A percentile compares a stretch with the other conserved stretches of the same genome.
These are phyloP conservation scores for Listronotus oregonensis DNA, from an alignment of 1,140 invertebrate species.

Conservation along the genomic window DNA sequence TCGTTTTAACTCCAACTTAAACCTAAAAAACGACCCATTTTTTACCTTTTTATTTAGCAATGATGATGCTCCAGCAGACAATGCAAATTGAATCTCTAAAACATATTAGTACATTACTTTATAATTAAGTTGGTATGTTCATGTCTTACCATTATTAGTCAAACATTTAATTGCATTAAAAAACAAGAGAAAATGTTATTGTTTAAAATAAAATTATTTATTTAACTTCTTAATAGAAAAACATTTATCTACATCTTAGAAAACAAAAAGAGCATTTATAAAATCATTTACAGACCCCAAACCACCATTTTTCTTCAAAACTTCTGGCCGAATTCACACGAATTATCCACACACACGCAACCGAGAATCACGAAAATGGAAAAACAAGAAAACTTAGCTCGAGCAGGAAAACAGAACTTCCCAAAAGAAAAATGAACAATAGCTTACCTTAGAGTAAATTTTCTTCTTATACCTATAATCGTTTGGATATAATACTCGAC, in stretches of 20 bases:
- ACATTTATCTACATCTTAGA: constrained; percentile 14
- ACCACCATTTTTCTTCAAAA: constrained; percentile 30
- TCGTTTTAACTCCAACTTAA: too few relatives aligned
- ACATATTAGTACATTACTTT: too few relatives aligned
- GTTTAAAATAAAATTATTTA: background rate
- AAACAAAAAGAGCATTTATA: constrained; percentile 27
- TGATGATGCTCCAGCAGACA: too few relatives aligned
- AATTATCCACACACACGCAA: constrained; percentile 21
- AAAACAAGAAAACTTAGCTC: constrained; percentile 8
- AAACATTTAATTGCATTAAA: too few relatives aligned
- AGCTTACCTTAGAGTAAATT: constrained; percentile 23
- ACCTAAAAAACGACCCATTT: too few relatives aligned
- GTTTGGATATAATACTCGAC: constrained; percentile 7
- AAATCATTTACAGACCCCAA: constrained; percentile 26
- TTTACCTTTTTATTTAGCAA: too few relatives aligned
- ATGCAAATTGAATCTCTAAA: too few relatives aligned
- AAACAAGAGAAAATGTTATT: too few relatives aligned
- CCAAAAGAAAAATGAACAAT: constrained; percentile 31
- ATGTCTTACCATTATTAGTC: too few relatives aligned
- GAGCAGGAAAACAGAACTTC: constrained; percentile 14
- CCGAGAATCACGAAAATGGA: constrained; percentile 22
- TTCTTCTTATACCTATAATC: constrained; percentile 29
- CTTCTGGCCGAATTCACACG: constrained; percentile 29
- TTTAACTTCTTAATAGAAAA: constrained; percentile 14
- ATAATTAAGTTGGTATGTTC: too few relatives aligned